Conservation (phyloP, 2,888 invertebrate species). For the Agriopis aurantiaria region DNA sequence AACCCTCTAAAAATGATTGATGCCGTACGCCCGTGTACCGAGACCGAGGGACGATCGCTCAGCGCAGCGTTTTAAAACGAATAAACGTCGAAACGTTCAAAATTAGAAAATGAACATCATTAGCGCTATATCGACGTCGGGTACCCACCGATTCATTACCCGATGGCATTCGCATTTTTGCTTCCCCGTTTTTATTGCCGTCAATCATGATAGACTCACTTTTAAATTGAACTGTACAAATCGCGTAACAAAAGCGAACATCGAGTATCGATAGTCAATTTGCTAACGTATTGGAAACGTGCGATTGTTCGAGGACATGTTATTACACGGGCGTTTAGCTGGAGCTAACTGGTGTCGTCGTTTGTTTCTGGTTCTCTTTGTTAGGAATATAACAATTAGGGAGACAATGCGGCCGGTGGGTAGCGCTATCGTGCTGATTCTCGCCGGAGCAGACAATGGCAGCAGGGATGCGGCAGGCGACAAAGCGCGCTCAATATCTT, state of each 20-base stretch:
- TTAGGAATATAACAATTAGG: slow-evolving; percentile 82
- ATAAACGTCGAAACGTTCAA: slow-evolving; percentile 81
- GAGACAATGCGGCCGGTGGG: slow-evolving; percentile 72
- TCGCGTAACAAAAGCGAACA: slow-evolving; percentile 63
- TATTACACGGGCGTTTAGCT: slow-evolving; percentile 81
- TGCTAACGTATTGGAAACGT: slow-evolving; percentile 79
- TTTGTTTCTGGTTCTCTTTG: slow-evolving; percentile 82
- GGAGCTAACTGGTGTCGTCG: slow-evolving; percentile 72
- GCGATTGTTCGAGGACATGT: slow-evolving; percentile 83
- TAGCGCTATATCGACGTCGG: slow-evolving; percentile 74
- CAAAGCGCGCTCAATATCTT: slow-evolving; percentile 83
- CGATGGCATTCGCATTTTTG: slow-evolving; percentile 61
- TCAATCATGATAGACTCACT: slow-evolving; percentile 56
- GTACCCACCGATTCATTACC: slow-evolving; percentile 71
- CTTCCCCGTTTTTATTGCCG: slow-evolving; percentile 64
- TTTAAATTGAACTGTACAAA: slow-evolving; percentile 35
- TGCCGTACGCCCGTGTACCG: slow-evolving; percentile 64
- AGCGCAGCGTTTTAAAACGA: slow-evolving; percentile 79
- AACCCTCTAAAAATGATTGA: slow-evolving; percentile 87
- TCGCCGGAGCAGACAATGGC: slow-evolving; percentile 66
- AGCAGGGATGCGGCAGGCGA: slow-evolving; percentile 51
- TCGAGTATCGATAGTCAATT: slow-evolving; percentile 71
- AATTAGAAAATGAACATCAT: slow-evolving; percentile 83
- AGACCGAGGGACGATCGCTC: slow-evolving; percentile 69
- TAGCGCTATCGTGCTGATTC: slow-evolving; percentile 72